Evolutionary conservation across 2,797 vertebrate species (phyloP), one percentile per base, ranked within the genome.

Genomic region (Paedocypris micromegethes): DNA sequence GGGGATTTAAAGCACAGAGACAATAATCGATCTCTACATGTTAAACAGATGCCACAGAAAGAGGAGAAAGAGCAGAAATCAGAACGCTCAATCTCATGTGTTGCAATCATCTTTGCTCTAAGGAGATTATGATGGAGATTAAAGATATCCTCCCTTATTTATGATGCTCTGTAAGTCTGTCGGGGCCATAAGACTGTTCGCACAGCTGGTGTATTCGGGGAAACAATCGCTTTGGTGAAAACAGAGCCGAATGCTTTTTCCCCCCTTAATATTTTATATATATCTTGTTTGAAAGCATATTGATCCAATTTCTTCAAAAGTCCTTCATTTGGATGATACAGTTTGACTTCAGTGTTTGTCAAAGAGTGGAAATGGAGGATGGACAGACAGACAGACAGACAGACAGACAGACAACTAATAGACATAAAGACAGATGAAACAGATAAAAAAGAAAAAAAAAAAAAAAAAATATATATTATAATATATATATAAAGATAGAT

Each of bases 1-100:
- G 62, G 58, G 75, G 81, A 83, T 88, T 86, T 78, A 82, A 79
- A 78, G 79, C 72, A 61, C 58, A 55, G 66, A 79, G 75, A 79
- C 80, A 64, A 76, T 66, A 68, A 75, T 69, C 65, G 68, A 81
- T 77, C 61, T 60, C 40, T 62, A 68, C 48, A 58, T 70, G 49
- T 67, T 59, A 56, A 63, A 48, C 68, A 45, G 53, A 63, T 69
- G 55, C 5, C 57, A n/a, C 74, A 52, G 55, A 4, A 51, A 51
- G 58, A 66, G 40, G n/a, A 50, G 61, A 76, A 55, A 41, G 58
- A 75, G 58, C 62, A 49, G 53, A 68, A 70, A 68, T 41, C 65
- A 4, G 69, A 70, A 23, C 43, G 58, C 49, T 4, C 8, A 49
- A 70, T 66, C 58, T 66, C 45, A 41, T 66, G 56, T 72, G 58